Evolutionary conservation across 2,888 invertebrate species (phyloP).

Genomic region (Parelbella ahira): DNA sequence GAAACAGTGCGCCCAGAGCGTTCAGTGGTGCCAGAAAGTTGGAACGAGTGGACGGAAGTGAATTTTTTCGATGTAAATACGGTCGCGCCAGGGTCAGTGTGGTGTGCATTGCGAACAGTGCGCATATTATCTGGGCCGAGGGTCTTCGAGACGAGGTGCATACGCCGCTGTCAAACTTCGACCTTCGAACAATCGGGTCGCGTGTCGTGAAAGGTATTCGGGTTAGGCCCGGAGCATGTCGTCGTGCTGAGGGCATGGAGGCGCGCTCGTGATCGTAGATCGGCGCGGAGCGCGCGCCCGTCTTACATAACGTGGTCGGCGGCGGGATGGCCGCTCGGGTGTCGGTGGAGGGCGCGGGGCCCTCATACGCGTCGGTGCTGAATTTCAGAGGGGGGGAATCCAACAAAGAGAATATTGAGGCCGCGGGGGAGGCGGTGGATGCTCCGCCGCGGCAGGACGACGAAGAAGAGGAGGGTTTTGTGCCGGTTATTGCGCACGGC

Average conservation of each 20-base stretch:
- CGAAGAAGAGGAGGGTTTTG: conserved; percentile 72
- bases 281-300: conserved; percentile 79
- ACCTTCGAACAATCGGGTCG: conserved; percentile 49
- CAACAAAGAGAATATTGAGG: conserved; percentile 82
- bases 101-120: conserved; percentile 67
- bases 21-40: conserved; percentile 61
- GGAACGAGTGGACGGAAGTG: conserved; percentile 71
- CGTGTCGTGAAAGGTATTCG: conserved; percentile 50
- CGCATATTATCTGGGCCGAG: conserved; percentile 55
- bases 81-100: conserved; percentile 72
- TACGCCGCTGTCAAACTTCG: conserved; percentile 32
- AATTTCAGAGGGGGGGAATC: conserved; percentile 81
- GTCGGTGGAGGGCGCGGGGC: conserved; percentile 79
- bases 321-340: conserved; percentile 79
- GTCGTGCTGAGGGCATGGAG: conserved; percentile 76
- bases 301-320: conserved; percentile 77
- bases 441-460: conserved; percentile 52
- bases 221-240: conserved; percentile 72
- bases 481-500: conserved; percentile 71
- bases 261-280: conserved; percentile 80
- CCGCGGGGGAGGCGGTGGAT: conserved; percentile 55
- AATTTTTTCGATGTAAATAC: conserved; percentile 79
- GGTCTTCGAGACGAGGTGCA: conserved; percentile 35
- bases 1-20: conserved; percentile 56
- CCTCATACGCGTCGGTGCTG: conserved; percentile 87